phyloP scores from a whole-genome alignment of 1,140 invertebrate genomes.

The Battus philenor region DNA sequence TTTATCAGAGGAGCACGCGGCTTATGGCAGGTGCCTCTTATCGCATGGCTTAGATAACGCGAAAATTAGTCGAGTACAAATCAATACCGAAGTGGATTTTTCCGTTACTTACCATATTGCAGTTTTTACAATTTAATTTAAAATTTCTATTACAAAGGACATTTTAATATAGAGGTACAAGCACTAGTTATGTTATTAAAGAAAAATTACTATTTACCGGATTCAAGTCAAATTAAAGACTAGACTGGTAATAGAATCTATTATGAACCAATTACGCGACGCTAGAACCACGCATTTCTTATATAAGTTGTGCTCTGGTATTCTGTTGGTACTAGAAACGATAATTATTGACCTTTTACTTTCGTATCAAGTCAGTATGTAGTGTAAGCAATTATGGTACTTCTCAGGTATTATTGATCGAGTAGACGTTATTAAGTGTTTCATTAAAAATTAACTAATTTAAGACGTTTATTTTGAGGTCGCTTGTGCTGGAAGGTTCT shows the following conservation, averaged over 20 bases:
- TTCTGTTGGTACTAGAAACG: constrained; percentile 13
- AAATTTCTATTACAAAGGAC: too few species aligned
- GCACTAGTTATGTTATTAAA: background rate
- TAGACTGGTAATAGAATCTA: background rate
- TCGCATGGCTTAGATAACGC: constrained; percentile 56
- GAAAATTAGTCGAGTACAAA: constrained; percentile 61
- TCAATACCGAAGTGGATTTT: constrained; percentile 51
- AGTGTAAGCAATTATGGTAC: too few species aligned
- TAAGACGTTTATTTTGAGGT: too few species aligned
- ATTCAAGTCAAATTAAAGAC: constrained; percentile 21
- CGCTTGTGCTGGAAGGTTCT: too few species aligned
- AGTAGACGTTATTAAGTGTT: too few species aligned
- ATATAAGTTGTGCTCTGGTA: constrained; percentile 17
- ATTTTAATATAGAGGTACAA: too few species aligned
- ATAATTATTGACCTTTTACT: constrained; percentile 6
- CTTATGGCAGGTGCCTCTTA: constrained; percentile 55
- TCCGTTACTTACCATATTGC: constrained; percentile 25
- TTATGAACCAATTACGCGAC: background rate
- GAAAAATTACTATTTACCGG: constrained; percentile 1
- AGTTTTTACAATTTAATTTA: too few species aligned
- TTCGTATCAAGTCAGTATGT: constrained; percentile 12
- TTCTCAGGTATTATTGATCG: too few species aligned
- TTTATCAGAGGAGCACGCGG: constrained; percentile 55
- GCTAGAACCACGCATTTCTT: constrained; percentile 20
- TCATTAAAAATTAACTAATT: too few species aligned